phyloP scores from a whole-genome alignment of 2,888 invertebrate species.

The Chrysomela aeneicollis region DNA sequence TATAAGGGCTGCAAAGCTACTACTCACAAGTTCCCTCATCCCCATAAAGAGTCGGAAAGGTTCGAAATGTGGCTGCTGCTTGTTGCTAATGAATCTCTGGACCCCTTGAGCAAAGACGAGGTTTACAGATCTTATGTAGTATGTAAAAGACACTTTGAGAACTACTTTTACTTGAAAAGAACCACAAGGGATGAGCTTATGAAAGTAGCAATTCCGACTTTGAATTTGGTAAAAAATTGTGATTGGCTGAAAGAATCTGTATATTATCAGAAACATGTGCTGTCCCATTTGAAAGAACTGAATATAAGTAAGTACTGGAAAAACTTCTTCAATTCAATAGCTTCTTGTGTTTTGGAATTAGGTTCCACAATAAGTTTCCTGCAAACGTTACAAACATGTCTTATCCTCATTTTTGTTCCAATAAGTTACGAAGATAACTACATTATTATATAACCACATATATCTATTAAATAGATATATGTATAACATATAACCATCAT shows the following conservation, averaged over 20 bases:
- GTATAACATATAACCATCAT: too few species aligned
- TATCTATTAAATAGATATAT: too few species aligned
- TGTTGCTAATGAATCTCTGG: conserved; percentile 4
- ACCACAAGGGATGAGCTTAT: background rate
- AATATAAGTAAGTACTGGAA: background rate
- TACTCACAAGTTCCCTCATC: conserved; percentile 12
- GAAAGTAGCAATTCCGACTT: conserved; percentile 6
- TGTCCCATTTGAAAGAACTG: background rate
- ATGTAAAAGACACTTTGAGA: conserved; percentile 19
- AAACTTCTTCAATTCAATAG: too few species aligned
- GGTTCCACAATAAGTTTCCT: too few species aligned
- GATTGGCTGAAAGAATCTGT: conserved; percentile 9
- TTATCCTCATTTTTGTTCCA: too few species aligned
- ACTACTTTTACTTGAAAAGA: background rate
- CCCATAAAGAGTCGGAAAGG: background rate
- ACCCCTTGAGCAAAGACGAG: background rate
- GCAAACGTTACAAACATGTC: too few species aligned
- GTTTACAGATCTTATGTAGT: conserved; percentile 5
- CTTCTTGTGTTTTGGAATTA: too few species aligned
- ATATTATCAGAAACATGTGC: background rate
- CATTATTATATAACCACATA: too few species aligned
- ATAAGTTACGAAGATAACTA: too few species aligned
- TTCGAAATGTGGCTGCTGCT: conserved; percentile 8
- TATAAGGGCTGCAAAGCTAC: background rate
- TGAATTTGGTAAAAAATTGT: background rate